phyloP scores from a whole-genome alignment of 2,888 invertebrate species.

The Caradrina clavipalpis region DNA sequence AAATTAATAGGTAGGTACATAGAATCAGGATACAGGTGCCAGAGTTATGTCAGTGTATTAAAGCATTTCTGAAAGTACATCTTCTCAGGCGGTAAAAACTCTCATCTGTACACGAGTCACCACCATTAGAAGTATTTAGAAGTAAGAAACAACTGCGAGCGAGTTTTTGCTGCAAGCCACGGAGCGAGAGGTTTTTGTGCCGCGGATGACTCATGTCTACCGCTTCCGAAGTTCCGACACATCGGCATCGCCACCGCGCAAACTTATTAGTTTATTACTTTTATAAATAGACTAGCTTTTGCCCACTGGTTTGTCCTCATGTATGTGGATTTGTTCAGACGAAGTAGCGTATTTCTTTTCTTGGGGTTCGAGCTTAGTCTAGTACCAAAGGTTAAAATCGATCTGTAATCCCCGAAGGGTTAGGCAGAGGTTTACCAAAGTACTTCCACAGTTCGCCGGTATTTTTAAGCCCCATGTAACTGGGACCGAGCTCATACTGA shows the following conservation, averaged over 20 bases:
- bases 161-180: conserved; percentile 40
- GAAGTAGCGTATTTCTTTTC: too few species aligned
- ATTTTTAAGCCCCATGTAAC: too few species aligned
- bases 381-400: too few species aligned
- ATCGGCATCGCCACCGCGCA: conserved; percentile 46
- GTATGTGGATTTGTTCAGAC: too few species aligned
- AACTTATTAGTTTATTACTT: conserved; percentile 52
- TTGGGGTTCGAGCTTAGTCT: too few species aligned
- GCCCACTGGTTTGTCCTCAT: too few species aligned
- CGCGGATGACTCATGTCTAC: conserved; percentile 48
- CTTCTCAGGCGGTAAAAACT: conserved; percentile 29
- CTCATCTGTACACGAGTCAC: conserved; percentile 13
- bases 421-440: too few species aligned
- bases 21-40: too few species aligned
- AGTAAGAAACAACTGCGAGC: conserved; percentile 29
- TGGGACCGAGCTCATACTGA: too few species aligned
- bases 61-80: conserved; percentile 18
- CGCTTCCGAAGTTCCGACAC: conserved; percentile 43
- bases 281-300: conserved; percentile 46
- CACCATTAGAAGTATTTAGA: conserved; percentile 36
- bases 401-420: too few species aligned
- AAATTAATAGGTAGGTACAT: too few species aligned
- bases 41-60: background rate
- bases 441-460: too few species aligned
- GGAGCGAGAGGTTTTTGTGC: conserved; percentile 39